Conservation (phyloP, 2,888 invertebrate genomes). For the Drosophila leonis region DNA sequence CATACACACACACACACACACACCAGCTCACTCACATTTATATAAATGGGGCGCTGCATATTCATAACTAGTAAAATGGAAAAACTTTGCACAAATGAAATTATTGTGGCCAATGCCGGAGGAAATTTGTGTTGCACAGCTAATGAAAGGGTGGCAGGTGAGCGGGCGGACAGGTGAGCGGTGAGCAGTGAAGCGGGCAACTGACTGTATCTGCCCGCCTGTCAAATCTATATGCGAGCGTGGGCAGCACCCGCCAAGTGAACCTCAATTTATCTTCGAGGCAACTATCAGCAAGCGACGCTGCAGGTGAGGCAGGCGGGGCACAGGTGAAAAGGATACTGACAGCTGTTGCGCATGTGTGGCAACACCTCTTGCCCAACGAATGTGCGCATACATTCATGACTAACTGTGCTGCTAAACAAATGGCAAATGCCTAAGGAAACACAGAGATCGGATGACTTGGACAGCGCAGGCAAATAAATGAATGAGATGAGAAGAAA, state of each 20-base stretch:
- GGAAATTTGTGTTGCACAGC: conserved; percentile 46
- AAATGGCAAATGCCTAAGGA: conserved; percentile 42
- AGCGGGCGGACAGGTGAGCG: conserved; percentile 7
- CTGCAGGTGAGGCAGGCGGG: neutral
- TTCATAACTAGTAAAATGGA: conserved; percentile 71
- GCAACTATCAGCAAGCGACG: conserved; percentile 21
- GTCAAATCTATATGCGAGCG: conserved; percentile 24
- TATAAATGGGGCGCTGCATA: conserved; percentile 70
- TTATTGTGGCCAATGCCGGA: conserved; percentile 59
- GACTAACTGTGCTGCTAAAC: conserved; percentile 47
- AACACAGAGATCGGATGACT: conserved; percentile 9
- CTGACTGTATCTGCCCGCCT: conserved; percentile 8
- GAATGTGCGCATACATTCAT: conserved; percentile 29
- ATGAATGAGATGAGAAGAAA: neutral
- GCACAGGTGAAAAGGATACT: conserved; percentile 2
- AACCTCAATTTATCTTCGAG: conserved; percentile 52
- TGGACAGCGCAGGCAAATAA: conserved; percentile 9
- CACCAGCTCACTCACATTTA: conserved; percentile 43
- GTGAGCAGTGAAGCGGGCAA: neutral
- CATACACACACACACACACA: conserved; percentile 13
- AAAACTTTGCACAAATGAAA: conserved; percentile 64
- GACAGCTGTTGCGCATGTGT: conserved; percentile 48
- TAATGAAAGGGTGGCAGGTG: conserved; percentile 41
- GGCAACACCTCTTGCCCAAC: conserved; percentile 34
- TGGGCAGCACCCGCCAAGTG: conserved; percentile 54